Evolutionary conservation across 2,797 vertebrate species (phyloP), one percentile per base, ranked within the genome.

Genomic region (Xerus rutilus): DNA sequence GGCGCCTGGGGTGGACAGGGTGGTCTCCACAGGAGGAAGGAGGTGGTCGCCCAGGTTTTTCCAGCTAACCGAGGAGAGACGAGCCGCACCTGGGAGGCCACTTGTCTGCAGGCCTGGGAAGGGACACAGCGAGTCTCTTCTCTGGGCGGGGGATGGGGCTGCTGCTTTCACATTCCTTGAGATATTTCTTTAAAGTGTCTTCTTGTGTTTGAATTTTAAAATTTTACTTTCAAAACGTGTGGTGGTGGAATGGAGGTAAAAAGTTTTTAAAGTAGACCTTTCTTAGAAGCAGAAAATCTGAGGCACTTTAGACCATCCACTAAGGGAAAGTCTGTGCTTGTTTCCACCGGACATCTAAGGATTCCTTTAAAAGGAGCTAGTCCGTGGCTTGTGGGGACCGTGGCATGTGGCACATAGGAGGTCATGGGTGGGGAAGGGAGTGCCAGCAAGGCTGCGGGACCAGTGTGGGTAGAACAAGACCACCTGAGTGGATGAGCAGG

Each of bases 361-460:
- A 18, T 39, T 35, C 17, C 59, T 49, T 39, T 35, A 30, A 73
- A 59, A 23, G 91, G 49, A 62, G 35, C 9, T 0, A 25, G 6
- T 57, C 54, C 1, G 0, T 30, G 39, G 57, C 77, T 39, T 13
- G 5, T 3, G 0, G 21, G n/a, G 64, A 45, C 20, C 12, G 0
- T 18, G 3, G 39, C 32, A 1, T 49, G 21, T 10, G 78, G 52
- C 62, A 43, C 3, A 2, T 57, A 8, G 13, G 57, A 79, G 54
- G 84, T 49, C 35, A 0, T 12, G 12, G 23, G 3, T 15, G 47
- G 17, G 28, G 67, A 25, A 13, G 20, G 17, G 89, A 7, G 52
- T 4, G 13, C 5, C 1, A 4, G 59, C 32, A 18, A 47, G 21
- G 20, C n/a, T 15, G 28, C 0, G 6, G 39, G 47, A 12, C n/a